Conservation (phyloP, 2,797 vertebrate genomes). For the Mus minutoides region DNA sequence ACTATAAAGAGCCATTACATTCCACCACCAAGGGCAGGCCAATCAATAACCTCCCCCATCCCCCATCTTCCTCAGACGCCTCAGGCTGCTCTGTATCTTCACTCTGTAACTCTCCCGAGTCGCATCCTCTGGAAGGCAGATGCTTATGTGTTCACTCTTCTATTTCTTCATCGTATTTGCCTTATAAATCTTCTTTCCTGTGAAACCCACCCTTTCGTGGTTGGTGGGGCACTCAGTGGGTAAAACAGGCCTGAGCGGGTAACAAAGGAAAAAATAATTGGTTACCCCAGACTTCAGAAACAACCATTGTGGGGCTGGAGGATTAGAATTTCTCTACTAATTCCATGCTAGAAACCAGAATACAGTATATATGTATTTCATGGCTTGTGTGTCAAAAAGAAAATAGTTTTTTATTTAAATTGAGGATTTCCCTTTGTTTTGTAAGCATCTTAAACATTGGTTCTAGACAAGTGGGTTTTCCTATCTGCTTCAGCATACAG, state of each 20-base stretch:
- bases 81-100: neutral
- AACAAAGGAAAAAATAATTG: neutral
- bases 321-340: neutral
- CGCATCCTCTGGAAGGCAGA: neutral
- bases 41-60: neutral
- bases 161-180: neutral
- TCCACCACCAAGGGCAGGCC: neutral
- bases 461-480: neutral
- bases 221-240: neutral
- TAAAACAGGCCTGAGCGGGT: neutral
- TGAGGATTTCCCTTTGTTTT: neutral
- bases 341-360: neutral
- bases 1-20: neutral
- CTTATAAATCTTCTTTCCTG: neutral
- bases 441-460: neutral
- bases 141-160: neutral
- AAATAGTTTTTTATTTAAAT: no score
- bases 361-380: neutral
- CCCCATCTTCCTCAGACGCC: neutral
- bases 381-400: neutral
- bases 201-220: neutral
- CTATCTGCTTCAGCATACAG: neutral
- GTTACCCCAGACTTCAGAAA: neutral
- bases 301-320: neutral
- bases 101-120: neutral